Evolutionary conservation across 1,140 invertebrate species (phyloP), one percentile per base, ranked within the genome.

Genomic region (Ditylenchus dipsaci): DNA sequence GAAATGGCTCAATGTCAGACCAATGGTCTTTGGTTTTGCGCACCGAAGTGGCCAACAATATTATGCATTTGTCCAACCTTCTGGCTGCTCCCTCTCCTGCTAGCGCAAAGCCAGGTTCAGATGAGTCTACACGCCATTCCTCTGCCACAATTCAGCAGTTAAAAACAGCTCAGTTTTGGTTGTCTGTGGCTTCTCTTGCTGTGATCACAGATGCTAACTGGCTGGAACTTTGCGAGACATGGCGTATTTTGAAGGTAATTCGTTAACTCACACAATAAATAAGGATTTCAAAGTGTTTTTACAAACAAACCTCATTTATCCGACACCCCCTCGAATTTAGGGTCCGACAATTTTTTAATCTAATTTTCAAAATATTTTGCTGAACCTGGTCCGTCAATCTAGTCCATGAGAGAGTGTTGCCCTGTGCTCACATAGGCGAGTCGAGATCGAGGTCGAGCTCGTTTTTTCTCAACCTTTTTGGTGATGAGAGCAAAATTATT

Each of bases 161-260:
- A 33, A 53, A 53, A 53, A 53, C 49, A 33, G 59, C 64, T 19
- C 11, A 43, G 17, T 80, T 81, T 9, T 98, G 95, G 95, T 82
- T 96, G 58, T 90, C 93, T 0, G 84, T 97, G 30, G 91, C 93
- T 33, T 91, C 94, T 0, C 86, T 97, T 0, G 94, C 93, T 85
- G 91, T 96, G 0, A 67, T 81, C 17, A 69, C 62, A 30, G 78
- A 80, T 61, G 65, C 71, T 38, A 59, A 60, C 30, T 81, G 79
- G 79, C 64, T 81, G 27, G 78, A 82, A 69, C 83, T 91, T 0
- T 53, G n/a, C 8, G 49, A 53, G 23, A 17, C 49, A 7, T 53
- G 49, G 49, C n/a, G 49, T 21, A 3, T 53, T 21, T 53, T 53
- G 15, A 53, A 53, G 49, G 49, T 53, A 17, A 53, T 53, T 53